These are phyloP conservation scores for Syndactyla subalaris DNA, from an alignment of 2,797 vertebrate species.

Conservation along the genomic window DNA sequence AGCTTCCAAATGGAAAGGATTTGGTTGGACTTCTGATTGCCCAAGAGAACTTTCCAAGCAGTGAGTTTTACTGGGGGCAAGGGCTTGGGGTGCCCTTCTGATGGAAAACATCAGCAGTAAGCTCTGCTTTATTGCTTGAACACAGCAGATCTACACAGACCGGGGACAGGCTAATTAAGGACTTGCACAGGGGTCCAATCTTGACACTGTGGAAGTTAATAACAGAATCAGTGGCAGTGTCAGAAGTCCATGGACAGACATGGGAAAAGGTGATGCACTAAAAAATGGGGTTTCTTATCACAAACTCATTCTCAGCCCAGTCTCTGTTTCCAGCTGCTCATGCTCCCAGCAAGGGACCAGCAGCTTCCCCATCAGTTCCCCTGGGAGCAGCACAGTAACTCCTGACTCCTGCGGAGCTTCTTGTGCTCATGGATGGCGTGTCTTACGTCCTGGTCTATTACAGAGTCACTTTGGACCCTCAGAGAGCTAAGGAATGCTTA, in stretches of 20 bases:
- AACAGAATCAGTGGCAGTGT: not conserved
- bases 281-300: not conserved
- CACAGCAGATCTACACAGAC: not conserved
- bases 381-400: not conserved
- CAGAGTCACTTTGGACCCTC: rapidly evolving
- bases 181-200: not conserved
- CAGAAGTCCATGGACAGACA: not conserved
- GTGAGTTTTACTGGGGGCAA: not conserved
- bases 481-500: not conserved
- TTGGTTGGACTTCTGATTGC: not conserved
- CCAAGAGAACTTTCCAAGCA: not conserved
- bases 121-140: rapidly evolving
- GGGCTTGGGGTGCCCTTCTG: not conserved
- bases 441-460: not conserved
- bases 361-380: not conserved
- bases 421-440: not conserved
- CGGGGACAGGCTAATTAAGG: not conserved
- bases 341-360: not conserved
- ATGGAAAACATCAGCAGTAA: not conserved
- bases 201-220: not conserved
- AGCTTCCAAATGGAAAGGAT: not conserved
- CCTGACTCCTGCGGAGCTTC: not conserved
- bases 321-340: not conserved
- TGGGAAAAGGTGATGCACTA: not conserved
- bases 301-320: not conserved